phyloP scores from a whole-genome alignment of 2,113 vertebrate species.

The Pitta sordida region DNA sequence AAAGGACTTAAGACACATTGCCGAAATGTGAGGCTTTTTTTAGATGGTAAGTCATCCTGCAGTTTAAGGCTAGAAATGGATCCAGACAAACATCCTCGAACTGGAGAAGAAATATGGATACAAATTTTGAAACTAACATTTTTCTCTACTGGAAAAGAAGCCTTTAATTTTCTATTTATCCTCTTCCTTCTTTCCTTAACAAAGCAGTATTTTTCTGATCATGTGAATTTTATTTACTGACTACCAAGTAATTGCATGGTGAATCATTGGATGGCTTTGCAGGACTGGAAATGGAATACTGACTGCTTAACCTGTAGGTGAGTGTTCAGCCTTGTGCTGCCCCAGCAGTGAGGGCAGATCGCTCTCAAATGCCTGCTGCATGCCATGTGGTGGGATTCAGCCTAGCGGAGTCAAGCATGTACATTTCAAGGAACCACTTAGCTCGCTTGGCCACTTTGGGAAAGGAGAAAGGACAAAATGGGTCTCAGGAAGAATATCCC shows the following conservation, averaged over 20 bases:
- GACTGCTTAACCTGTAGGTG: constrained; percentile 17
- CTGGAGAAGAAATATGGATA: not conserved
- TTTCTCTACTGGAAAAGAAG: constrained; percentile 51
- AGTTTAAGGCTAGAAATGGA: constrained; percentile 29
- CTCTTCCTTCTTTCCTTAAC: constrained; percentile 15
- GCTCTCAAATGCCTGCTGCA: not conserved
- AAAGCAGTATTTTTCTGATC: constrained; percentile 55
- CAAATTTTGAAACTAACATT: constrained; percentile 21
- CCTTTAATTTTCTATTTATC: constrained; percentile 54
- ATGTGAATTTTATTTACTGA: constrained; percentile 66
- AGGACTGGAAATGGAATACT: not conserved
- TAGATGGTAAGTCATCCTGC: not conserved
- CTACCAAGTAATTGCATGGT: constrained; percentile 55
- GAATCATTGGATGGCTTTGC: constrained; percentile 7
- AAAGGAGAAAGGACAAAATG: not conserved
- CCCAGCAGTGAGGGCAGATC: not conserved
- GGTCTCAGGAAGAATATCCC: not conserved
- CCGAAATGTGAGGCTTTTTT: constrained; percentile 41
- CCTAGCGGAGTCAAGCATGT: not conserved
- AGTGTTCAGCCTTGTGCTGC: not conserved
- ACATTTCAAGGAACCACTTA: not conserved
- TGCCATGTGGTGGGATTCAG: not conserved
- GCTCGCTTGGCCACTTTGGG: not conserved
- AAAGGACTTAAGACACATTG: constrained; percentile 1
- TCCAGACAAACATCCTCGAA: constrained; percentile 14